Evolutionary conservation across 2,113 vertebrate genomes (phyloP).

Genomic region (Sapajus apella): DNA sequence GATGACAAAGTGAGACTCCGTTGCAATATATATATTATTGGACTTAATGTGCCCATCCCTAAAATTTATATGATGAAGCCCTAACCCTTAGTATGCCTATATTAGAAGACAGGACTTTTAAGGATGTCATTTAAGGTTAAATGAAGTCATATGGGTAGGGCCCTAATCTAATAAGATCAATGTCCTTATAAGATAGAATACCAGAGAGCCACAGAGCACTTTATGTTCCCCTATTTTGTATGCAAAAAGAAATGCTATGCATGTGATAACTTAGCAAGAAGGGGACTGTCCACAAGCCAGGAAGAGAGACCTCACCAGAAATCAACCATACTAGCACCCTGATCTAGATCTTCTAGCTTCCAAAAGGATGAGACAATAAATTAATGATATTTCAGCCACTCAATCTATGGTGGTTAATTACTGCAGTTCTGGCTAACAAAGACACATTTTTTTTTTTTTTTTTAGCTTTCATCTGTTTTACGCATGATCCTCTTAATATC

Average conservation of each 20-base stretch:
- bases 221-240: not conserved
- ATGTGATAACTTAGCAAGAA: not conserved
- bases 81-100: not conserved
- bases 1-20: too few relatives aligned
- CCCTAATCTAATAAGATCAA: not conserved
- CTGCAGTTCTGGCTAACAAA: not conserved
- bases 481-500: not conserved
- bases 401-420: not conserved
- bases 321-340: not conserved
- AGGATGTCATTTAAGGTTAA: not conserved
- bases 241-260: not conserved
- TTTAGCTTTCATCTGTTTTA: not conserved
- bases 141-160: not conserved
- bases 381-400: not conserved
- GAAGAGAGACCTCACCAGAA: not conserved
- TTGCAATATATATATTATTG: not conserved
- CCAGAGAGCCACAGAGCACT: not conserved
- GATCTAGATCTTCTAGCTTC: not conserved
- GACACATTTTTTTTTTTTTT: not conserved
- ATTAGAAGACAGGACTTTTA: not conserved
- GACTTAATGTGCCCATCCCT: not conserved
- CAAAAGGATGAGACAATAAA: not conserved
- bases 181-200: not conserved
- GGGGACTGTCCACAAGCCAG: not conserved
- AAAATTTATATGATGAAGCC: not conserved